Conservation (phyloP, 1,140 invertebrate genomes). For the Parapsyche elsis region DNA sequence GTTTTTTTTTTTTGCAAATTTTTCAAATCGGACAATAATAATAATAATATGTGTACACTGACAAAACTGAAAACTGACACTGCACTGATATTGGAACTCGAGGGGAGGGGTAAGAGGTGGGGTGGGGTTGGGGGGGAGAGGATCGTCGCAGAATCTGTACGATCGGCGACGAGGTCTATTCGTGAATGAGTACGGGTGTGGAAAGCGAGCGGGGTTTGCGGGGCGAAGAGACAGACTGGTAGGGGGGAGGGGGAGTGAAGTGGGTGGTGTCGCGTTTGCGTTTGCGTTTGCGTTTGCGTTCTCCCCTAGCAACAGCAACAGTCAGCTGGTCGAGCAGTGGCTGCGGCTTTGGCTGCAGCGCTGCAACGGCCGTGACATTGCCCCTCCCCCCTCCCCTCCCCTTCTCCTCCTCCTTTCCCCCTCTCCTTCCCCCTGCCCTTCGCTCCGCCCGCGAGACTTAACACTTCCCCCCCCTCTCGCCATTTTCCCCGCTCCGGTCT, state of each 20-base stretch:
- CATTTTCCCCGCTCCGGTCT: conserved; percentile 7
- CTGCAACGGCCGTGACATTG: conserved; percentile 67
- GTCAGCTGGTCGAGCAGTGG: conserved; percentile 57
- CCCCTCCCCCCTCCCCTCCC: conserved; percentile 57
- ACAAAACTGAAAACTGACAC: background rate
- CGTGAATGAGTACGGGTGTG: background rate
- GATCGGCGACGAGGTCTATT: conserved; percentile 1
- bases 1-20: too few relatives aligned
- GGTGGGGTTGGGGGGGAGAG: background rate
- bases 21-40: too few relatives aligned
- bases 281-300: conserved; percentile 56
- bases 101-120: background rate
- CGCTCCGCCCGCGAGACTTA: too few relatives aligned
- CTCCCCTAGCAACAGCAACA: conserved; percentile 48
- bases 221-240: conserved; percentile 11
- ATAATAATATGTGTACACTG: too few relatives aligned
- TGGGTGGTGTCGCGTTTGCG: conserved; percentile 53
- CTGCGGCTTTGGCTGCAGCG: conserved; percentile 64
- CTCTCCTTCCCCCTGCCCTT: conserved; percentile 51
- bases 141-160: background rate
- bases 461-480: too few relatives aligned
- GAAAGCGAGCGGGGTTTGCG: conserved; percentile 4
- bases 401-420: conserved; percentile 59
- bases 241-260: conserved; percentile 39
- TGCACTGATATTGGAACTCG: background rate